Base-by-base conservation (phyloP, 2,113 vertebrate species). In the Ibidorhyncha struthersii region DNA sequence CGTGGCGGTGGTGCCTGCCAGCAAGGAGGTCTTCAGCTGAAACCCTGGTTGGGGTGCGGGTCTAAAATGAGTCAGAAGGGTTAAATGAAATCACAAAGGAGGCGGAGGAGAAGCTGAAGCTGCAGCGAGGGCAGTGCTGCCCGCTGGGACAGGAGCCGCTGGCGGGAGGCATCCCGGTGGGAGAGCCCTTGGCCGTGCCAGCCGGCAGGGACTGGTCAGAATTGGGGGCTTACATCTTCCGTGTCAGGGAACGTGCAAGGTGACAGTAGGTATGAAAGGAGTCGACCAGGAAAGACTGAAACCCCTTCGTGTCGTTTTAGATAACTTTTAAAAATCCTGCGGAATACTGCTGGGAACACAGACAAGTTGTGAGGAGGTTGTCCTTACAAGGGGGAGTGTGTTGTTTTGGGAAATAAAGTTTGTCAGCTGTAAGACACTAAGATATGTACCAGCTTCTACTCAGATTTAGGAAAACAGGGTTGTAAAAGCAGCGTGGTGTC, bases 221-320 rank as follows among this genome's bases (percentile, higher is more conserved):
- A 21, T 4, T 6, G 7, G 27, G 8, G 12, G 0, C 49, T 34
- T 8, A 16, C 20, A 9, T 29, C 21, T 45, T n/a, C 4, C 0
- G 21, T 30, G 32, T 41, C 63, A 10, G 8, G 4, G 52, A 15
- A 27, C 15, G 25, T 63, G 14, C 4, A 18, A 18, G 8, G n/a
- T 77, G 63, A 49, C 9, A 4, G 7, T 32, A 10, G 22, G 40
- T 21, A 4, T 40, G 67, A 52, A 71, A 49, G 10, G 25, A 76
- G 40, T n/a, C 49, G 38, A 4, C 20, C 29, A 26, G 8, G 23
- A 80, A 90, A 41, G 27, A 25, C 27, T 82, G 56, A 30, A 58
- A 62, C 6, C 21, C 4, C 0, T 34, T 66, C 18, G 1, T 20
- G 7, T 45, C 55, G 8, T 0, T 92, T 78, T 63, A n/a, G 52